These are phyloP conservation scores for Corythoichthys intestinalis DNA, from an alignment of 2,113 vertebrate genomes.

Conservation along the genomic window DNA sequence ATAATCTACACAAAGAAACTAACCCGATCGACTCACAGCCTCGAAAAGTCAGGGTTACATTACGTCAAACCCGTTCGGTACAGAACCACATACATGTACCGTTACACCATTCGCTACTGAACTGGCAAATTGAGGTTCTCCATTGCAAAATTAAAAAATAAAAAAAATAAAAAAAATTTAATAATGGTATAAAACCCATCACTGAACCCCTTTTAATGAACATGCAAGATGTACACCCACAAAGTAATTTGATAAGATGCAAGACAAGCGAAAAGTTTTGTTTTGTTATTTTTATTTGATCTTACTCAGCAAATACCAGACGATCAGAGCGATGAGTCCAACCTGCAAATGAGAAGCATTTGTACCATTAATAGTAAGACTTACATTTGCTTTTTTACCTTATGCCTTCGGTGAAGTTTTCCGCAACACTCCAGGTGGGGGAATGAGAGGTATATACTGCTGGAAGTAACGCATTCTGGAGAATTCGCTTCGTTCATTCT, in stretches of 20 bases:
- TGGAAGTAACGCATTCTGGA: constrained; percentile 3
- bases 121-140: no score
- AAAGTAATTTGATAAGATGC: background rate
- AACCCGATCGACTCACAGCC: no score
- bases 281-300: background rate
- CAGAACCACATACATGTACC: no score
- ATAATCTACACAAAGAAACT: no score
- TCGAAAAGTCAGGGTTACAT: no score
- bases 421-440: background rate
- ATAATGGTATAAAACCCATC: no score
- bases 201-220: no score
- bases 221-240: no score
- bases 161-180: no score
- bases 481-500: background rate
- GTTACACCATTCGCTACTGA: no score
- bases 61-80: no score
- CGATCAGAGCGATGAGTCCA: background rate
- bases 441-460: background rate
- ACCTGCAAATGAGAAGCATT: background rate
- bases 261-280: background rate
- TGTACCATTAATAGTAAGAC: background rate
- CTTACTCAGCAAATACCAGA: background rate
- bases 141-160: no score
- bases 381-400: background rate
- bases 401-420: background rate